Percentiles rank a stretch among this genome's conserved stretches.
phyloP scores from a whole-genome alignment of 2,888 invertebrate genomes.

The Nomada hirtipes region DNA sequence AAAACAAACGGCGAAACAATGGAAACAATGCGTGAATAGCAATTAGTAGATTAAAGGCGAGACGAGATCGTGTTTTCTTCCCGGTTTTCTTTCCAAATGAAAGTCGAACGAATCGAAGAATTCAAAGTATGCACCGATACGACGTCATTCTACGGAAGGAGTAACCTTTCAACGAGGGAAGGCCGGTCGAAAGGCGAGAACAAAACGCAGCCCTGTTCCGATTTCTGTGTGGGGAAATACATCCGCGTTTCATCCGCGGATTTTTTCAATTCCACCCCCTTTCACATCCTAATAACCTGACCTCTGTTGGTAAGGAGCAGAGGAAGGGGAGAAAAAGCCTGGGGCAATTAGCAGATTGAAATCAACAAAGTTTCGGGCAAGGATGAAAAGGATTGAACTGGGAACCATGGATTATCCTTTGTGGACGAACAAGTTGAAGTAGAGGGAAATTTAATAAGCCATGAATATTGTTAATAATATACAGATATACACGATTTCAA shows the following conservation, averaged over 20 bases:
- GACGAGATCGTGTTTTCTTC: background rate
- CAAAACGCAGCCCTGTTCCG: conserved; percentile 21
- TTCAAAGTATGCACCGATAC: conserved; percentile 14
- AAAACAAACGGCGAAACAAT: conserved; percentile 1
- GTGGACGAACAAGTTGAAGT: background rate
- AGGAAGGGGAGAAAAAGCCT: conserved; percentile 9
- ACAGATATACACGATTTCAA: too few species aligned
- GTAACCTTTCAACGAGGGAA: conserved; percentile 2
- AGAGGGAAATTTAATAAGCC: background rate
- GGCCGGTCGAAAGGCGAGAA: conserved; percentile 21
- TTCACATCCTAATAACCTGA: conserved; percentile 35
- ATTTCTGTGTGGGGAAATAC: background rate
- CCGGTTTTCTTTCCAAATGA: background rate
- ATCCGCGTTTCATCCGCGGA: conserved; percentile 1
- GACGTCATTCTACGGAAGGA: conserved; percentile 12
- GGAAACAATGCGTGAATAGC: conserved; percentile 27
- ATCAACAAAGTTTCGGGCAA: conserved; percentile 53
- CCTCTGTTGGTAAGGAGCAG: conserved; percentile 13
- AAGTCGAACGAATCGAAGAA: background rate
- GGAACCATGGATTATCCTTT: conserved; percentile 10
- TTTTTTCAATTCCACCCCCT: conserved; percentile 30
- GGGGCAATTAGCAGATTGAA: conserved; percentile 66
- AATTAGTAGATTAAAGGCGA: conserved; percentile 56
- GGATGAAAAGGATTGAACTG: conserved; percentile 17
- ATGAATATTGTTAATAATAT: background rate